Evolutionary conservation across 2,797 vertebrate genomes (phyloP).

Genomic region (Urosaurus nigricauda): DNA sequence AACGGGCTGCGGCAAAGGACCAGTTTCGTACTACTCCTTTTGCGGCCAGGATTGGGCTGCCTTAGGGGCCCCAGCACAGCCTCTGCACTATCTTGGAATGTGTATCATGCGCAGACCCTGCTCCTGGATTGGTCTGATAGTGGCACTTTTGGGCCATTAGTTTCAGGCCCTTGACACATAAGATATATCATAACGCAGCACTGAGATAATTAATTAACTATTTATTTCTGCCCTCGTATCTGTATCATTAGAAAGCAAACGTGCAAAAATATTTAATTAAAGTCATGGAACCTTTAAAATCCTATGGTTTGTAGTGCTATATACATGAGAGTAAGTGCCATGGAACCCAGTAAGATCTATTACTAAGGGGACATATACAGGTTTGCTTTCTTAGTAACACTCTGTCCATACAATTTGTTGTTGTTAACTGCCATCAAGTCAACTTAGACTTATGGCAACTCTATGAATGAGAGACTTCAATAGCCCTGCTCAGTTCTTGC

Average conservation of each 20-base stretch:
- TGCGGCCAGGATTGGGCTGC: too few relatives aligned
- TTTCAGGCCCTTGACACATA: not conserved
- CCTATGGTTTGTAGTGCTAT: not conserved
- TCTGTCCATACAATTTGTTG: not conserved
- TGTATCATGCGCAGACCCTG: too few relatives aligned
- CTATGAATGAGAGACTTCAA: too few relatives aligned
- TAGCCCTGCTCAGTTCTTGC: too few relatives aligned
- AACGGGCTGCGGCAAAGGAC: too few relatives aligned
- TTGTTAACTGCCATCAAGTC: too few relatives aligned
- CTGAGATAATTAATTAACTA: not conserved
- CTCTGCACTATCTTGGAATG: too few relatives aligned
- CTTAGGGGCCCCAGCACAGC: too few relatives aligned
- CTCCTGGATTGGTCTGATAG: too few relatives aligned
- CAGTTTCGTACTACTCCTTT: too few relatives aligned
- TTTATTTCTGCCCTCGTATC: not conserved
- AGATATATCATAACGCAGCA: not conserved
- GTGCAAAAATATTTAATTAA: not conserved
- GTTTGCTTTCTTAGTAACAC: not conserved
- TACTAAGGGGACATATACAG: not conserved
- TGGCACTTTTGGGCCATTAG: too few relatives aligned
- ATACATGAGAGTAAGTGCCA: not conserved
- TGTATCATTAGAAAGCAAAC: not conserved
- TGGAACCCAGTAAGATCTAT: not conserved
- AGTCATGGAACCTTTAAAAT: not conserved
- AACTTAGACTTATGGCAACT: too few relatives aligned